Evolutionary conservation across 1,140 invertebrate species (phyloP), one percentile per base, ranked within the genome.

Genomic region (Conus ventricosus): DNA sequence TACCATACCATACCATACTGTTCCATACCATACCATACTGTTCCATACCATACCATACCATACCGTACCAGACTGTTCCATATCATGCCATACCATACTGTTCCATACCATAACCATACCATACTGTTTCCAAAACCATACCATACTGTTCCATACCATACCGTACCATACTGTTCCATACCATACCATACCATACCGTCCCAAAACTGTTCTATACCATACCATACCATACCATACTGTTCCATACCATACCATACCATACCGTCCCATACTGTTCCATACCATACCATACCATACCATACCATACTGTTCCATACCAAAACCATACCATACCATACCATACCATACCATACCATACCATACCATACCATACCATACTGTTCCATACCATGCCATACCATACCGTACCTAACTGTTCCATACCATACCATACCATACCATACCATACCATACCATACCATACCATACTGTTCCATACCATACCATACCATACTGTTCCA

Each of bases 241-340:
- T 89, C 87, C 90, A 91, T 90, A 90, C 88, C 89, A 91, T 90
- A 90, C n/a, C n/a, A n/a, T n/a, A n/a, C n/a, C n/a, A n/a, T n/a
- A 89, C 88, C 3, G 91, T 91, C 88, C 88, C 90, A 91, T 89
- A 91, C 87, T 85, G 91, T 91, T 88, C 88, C 89, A 91, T 88
- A 90, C 85, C 90, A 91, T 88, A 90, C 83, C 90, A 91, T 91
- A 90, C 88, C 89, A 91, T 90, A 90, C 84, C 84, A 91, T 89
- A 91, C 88, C 88, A 91, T 91, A 91, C 86, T 86, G 91, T 91
- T 91, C 86, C 75, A 78, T 80, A 57, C 27, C 86, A 87, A n/a
- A n/a, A n/a, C n/a, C n/a, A 91, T 91, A 91, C 84, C 84, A 91
- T 89, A 91, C 88, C 88, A 91, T 91, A 91, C 86, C 88, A 91